Conservation (phyloP, 2,113 vertebrate species). For the Piprites chloris region DNA sequence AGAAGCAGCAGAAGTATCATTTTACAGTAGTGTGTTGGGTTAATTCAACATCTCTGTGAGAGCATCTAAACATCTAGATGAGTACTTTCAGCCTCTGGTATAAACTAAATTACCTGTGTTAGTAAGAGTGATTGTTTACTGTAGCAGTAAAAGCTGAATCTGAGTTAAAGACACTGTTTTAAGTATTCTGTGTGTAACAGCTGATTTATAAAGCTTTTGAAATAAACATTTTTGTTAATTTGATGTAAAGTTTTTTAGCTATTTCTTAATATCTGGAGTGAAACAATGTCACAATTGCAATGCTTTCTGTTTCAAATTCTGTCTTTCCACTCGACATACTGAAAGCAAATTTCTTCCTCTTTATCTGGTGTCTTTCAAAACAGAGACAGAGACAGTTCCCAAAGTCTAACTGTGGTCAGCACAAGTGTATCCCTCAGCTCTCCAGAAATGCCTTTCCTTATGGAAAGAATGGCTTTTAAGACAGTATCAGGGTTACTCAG, state of each 20-base stretch:
- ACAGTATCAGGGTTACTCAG: not conserved
- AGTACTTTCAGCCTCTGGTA: not conserved
- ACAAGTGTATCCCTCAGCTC: not conserved
- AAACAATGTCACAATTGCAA: not conserved
- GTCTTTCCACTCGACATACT: not conserved
- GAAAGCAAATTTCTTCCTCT: not conserved
- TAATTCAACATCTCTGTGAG: not conserved
- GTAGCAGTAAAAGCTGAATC: not conserved
- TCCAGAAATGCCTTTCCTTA: not conserved
- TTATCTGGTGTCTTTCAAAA: not conserved
- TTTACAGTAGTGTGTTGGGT: not conserved
- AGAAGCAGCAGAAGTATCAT: not conserved
- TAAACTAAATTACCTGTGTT: not conserved
- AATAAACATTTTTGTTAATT: slow-evolving; percentile 5
- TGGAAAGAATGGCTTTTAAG: not conserved
- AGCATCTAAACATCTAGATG: not conserved
- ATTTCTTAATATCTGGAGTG: not conserved
- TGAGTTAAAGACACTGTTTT: not conserved
- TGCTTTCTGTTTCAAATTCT: not conserved
- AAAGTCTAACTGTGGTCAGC: not conserved
- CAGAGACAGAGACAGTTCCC: not conserved
- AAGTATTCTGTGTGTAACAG: not conserved
- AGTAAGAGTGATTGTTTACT: not conserved
- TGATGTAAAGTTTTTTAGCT: not conserved
- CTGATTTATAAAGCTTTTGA: not conserved